These are phyloP conservation scores for Mesitornis unicolor DNA, from an alignment of 2,113 vertebrate genomes.

Conservation along the genomic window DNA sequence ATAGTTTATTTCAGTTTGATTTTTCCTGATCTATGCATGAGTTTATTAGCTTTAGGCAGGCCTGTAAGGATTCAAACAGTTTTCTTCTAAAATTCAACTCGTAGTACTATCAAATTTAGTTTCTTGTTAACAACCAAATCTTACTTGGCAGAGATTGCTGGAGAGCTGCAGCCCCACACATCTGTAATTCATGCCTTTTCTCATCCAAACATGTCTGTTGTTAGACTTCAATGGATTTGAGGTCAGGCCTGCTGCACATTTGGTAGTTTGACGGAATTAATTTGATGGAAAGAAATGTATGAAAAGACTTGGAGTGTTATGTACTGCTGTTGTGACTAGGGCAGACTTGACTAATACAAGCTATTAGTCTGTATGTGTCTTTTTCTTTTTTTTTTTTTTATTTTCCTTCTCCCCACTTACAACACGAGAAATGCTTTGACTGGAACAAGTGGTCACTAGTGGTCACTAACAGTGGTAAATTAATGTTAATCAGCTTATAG, in stretches of 20 bases:
- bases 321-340: background rate
- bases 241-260: background rate
- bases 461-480: background rate
- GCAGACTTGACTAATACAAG: background rate
- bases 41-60: constrained; percentile 4
- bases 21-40: background rate
- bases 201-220: background rate
- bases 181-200: background rate
- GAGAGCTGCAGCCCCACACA: background rate
- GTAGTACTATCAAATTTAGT: background rate
- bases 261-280: background rate
- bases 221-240: background rate
- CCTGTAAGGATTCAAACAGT: background rate
- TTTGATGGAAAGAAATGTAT: background rate
- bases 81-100: background rate
- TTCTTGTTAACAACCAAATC: background rate
- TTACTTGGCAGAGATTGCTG: background rate
- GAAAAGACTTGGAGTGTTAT: background rate
- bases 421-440: background rate
- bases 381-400: background rate
- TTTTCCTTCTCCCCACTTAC: accelerated
- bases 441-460: background rate
- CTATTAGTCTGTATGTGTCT: too few relatives aligned
- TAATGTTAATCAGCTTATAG: background rate
- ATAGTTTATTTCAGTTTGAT: background rate